A percentile compares a stretch with the other conserved stretches of the same genome.
Evolutionary conservation across 2,113 vertebrate genomes (phyloP).

Genomic region (Mustela nigripes): DNA sequence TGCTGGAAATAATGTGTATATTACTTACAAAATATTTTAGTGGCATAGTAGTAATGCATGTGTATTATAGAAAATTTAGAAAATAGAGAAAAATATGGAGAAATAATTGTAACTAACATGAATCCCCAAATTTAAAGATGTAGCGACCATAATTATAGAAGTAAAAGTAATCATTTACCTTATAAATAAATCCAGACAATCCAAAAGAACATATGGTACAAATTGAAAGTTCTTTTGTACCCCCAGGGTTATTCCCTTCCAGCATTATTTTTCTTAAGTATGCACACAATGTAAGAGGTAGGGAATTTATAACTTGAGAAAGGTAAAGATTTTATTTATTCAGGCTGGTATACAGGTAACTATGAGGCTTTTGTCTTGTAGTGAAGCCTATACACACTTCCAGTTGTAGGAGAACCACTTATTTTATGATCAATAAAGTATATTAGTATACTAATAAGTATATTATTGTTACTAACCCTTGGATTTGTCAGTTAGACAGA

Average conservation of each 20-base stretch:
- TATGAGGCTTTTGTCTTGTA: slow-evolving; percentile 16
- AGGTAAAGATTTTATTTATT: slow-evolving; percentile 34
- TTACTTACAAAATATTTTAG: slow-evolving; percentile 41
- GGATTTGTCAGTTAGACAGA: background rate
- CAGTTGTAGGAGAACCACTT: background rate
- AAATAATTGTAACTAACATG: background rate
- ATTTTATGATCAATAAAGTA: background rate
- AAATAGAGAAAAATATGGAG: slow-evolving; percentile 53
- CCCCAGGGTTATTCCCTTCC: background rate
- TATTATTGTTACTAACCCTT: slow-evolving; percentile 1
- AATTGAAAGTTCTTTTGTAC: background rate
- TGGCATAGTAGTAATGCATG: background rate
- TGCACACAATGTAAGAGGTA: background rate
- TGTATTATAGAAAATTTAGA: slow-evolving; percentile 26
- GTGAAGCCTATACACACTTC: background rate
- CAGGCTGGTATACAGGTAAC: background rate
- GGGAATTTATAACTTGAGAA: slow-evolving; percentile 29
- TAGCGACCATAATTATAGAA: slow-evolving; percentile 45
- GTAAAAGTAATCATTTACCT: slow-evolving; percentile 30
- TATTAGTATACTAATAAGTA: background rate
- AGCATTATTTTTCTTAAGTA: slow-evolving; percentile 16
- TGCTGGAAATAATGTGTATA: background rate
- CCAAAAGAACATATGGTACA: slow-evolving; percentile 2
- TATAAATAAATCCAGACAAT: slow-evolving; percentile 29
- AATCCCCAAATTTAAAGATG: slow-evolving; percentile 18